Evolutionary conservation across 2,113 vertebrate species (phyloP), one percentile per base, ranked within the genome.

Genomic region (Melanerpes formicivorus): DNA sequence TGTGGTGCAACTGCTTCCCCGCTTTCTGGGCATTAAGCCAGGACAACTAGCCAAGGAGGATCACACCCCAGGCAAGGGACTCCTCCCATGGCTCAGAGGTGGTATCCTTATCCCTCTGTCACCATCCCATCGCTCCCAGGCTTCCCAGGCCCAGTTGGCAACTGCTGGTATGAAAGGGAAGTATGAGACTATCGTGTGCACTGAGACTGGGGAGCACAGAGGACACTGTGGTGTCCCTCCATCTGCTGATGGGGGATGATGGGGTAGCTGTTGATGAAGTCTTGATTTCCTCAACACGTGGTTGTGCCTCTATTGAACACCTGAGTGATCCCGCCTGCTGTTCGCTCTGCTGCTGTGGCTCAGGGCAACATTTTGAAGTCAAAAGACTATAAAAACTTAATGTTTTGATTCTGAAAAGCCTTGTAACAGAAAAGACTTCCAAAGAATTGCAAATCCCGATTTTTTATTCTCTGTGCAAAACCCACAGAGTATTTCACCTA

Each of bases 1-100:
- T 48, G 63, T 66, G 66, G 79, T 80, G 78, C 56, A 87, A 65
- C 40, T 3, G 1, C 74, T 88, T 87, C 78, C 67, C 88, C 55
- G 77, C 40, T 69, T 69, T 58, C 71, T 89, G 72, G 90, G 93
- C 76, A 16, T 6, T 37, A 15, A 82, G 80, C 92, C 93, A 87
- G 86, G 76, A 84, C 25, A 83, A 7, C 23, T 11, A n/a, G 72
- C 84, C 91, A 92, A 75, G 62, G 81, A 93, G 81, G 63, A 95
- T 93, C 81, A 75, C 75, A 70, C 63, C 87, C 78, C 46, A 55
- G 86, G 73, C 83, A 58, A 71, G 71, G 70, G 80, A 37, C 14
- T 89, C 70, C 60, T 95, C 85, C 87, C 44, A 13, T 25, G 80
- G 54, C 80, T 87, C 46, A 5, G 67, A 76, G 44, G 59, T 80